Evolutionary conservation across 2,888 invertebrate species (phyloP), one percentile per base, ranked within the genome.

Genomic region (Cyclophora albipunctata): DNA sequence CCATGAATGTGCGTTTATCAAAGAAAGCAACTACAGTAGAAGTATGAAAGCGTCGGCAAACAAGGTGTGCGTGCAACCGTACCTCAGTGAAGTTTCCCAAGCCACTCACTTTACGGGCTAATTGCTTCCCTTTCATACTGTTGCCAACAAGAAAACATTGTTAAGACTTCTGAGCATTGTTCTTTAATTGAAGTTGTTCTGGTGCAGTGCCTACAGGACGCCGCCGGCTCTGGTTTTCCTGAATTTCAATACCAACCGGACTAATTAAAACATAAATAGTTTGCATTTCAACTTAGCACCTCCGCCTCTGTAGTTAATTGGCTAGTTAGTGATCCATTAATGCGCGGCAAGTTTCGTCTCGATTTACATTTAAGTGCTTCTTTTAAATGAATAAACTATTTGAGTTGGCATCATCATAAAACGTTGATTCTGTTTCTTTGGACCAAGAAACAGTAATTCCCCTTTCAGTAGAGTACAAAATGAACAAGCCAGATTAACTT

Each of bases 101-200:
- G 60, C 59, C 69, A 69, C 75, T 75, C 69, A 70, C 69, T 75
- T 75, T 67, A 58, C 70, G 57, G 64, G 75, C 75, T 84, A 83
- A 84, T 84, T 83, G 78, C 77, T 74, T 78, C 78, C 75, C 78
- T 77, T 81, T 78, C 71, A 78, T 72, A 71, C 72, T 71, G 73
- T 68, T 67, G 64, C 66, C 72, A 74, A 73, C 78, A 77, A 80
- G 81, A 78, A 82, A 82, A 78, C 69, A 75, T 72, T 75, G 75
- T 76, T 77, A 77, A 78, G 75, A 78, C 72, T 79, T 76, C 71
- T 67, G 66, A 71, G 71, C 72, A 77, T 81, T 83, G 80, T 81
- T 76, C 68, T 67, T 71, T 81, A 81, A 82, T 81, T 81, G 80
- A 76, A 78, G 66, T 73, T 69, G 71, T 72, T 71, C 61, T 60